Evolutionary conservation across 2,797 vertebrate genomes (phyloP), one percentile per base, ranked within the genome.

Genomic region (Lemur catta): DNA sequence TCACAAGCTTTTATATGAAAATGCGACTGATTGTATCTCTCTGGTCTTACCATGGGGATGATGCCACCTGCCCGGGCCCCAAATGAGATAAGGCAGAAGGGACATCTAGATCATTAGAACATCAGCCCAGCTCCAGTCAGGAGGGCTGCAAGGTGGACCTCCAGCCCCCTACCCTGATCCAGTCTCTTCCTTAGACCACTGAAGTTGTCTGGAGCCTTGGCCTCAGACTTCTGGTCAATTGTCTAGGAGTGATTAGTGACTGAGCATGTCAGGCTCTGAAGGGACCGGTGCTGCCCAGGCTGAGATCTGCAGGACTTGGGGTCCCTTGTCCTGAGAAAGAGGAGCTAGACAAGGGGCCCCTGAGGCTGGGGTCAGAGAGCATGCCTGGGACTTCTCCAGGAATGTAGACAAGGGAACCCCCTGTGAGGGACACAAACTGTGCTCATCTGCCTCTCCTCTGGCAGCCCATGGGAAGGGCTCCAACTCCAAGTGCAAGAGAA

Each of bases 131-230:
- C 50, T 85, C 20, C 8, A 43, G 7, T 61, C 17, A 46, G 65
- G 15, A 69, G 26, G 43, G 35, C 26, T 22, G 4, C 81, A 69
- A 50, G 52, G 52, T 50, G 30, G 43, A 30, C 7, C 65, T 30
- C 12, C 26, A 18, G 33, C 30, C 0, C 38, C 1, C 11, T 33
- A 15, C 59, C 43, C 17, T 2, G 35, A 28, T 20, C 7, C 10
- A 20, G 1, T 55, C 4, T 88, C 71, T 69, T 67, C 17, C 38
- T n/a, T 26, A 69, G 30, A 20, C 74, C 9, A 15, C 18, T 28
- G 50, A 55, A 1, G 18, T 48, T 20, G 0, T 43, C 57, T 48
- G 33, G 71, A 20, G 18, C 61, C 22, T 75, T 28, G 5, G 57
- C 18, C 18, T 94, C 84, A 88, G 26, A 28, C 1, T 2, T 79